phyloP scores from a whole-genome alignment of 64 coral and sea anemone species.

The Stichodactyla helianthus region DNA sequence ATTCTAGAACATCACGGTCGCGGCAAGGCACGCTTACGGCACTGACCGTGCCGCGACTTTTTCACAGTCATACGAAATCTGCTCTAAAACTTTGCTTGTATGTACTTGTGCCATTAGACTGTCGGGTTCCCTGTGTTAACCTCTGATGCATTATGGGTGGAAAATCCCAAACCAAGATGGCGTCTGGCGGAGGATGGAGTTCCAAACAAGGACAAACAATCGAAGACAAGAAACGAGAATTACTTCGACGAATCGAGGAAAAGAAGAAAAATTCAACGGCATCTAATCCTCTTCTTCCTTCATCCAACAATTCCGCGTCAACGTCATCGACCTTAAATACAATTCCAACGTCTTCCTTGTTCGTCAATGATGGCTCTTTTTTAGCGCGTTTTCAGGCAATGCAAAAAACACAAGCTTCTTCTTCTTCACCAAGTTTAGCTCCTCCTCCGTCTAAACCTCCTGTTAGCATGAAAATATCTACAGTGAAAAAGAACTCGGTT shows the following conservation, averaged over 20 bases:
- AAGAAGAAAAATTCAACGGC: conserved; percentile 34
- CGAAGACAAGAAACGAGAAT: conserved; percentile 51
- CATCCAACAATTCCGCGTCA: background rate
- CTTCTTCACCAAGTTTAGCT: background rate
- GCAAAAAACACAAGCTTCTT: conserved; percentile 20
- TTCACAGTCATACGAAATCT: too few species aligned
- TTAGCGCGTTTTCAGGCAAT: conserved; percentile 61
- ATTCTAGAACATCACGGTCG: too few species aligned
- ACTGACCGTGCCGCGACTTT: too few species aligned
- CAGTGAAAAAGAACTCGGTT: conserved; percentile 27
- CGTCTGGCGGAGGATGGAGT: conserved; percentile 28
- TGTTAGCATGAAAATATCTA: conserved; percentile 50
- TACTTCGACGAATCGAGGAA: conserved; percentile 51
- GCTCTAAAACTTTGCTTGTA: too few species aligned
- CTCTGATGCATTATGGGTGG: background rate
- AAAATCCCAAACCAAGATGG: conserved; percentile 27
- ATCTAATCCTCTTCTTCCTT: background rate
- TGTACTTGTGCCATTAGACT: too few species aligned
- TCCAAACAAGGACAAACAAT: conserved; percentile 17
- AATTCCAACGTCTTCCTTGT: background rate
- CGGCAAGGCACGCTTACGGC: too few species aligned
- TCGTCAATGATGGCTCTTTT: conserved; percentile 57
- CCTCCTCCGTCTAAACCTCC: background rate
- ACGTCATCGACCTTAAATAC: background rate
- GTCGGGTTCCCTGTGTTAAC: background rate